phyloP scores from a whole-genome alignment of 1,140 invertebrate species.

The Zaprionus lachaisei region DNA sequence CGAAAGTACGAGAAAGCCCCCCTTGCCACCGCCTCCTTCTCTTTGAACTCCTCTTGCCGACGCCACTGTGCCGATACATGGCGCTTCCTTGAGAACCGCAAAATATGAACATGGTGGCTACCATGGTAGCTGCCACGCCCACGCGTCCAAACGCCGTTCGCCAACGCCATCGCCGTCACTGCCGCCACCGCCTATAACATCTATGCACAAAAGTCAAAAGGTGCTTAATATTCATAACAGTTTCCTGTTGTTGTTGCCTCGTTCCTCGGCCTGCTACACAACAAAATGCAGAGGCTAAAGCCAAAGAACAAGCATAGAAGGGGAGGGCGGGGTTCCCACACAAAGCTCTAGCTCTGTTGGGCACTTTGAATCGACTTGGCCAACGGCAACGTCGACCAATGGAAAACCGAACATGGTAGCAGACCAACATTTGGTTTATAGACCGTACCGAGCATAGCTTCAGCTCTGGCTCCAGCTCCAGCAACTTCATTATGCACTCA shows the following conservation, averaged over 20 bases:
- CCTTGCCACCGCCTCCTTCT: neutral
- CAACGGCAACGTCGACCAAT: slow-evolving; percentile 16
- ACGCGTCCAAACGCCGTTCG: slow-evolving; percentile 1
- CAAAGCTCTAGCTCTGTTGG: slow-evolving; percentile 3
- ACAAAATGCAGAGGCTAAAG: slow-evolving; percentile 17
- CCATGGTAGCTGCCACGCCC: slow-evolving; percentile 3
- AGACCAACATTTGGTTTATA: slow-evolving; percentile 21
- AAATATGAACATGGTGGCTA: slow-evolving; percentile 31
- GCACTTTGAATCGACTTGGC: slow-evolving; percentile 22
- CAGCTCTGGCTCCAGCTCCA: neutral
- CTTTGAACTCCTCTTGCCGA: neutral
- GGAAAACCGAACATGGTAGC: neutral
- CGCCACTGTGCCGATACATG: slow-evolving; percentile 10
- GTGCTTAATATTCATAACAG: slow-evolving; percentile 62
- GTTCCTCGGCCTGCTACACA: slow-evolving; percentile 6
- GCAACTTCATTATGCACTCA: slow-evolving; percentile 9
- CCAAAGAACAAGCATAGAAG: neutral
- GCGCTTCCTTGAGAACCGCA: slow-evolving; percentile 29
- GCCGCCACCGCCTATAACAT: slow-evolving; percentile 16
- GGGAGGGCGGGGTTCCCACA: neutral
- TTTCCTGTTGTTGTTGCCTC: slow-evolving; percentile 22
- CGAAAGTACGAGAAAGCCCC: slow-evolving; percentile 35
- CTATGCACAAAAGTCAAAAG: slow-evolving; percentile 54
- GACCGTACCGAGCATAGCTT: neutral
- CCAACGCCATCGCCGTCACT: neutral